Percentiles rank a stretch among this genome's conserved stretches.
Conservation (phyloP, 23 tunicate genomes). For the Styela clava region DNA sequence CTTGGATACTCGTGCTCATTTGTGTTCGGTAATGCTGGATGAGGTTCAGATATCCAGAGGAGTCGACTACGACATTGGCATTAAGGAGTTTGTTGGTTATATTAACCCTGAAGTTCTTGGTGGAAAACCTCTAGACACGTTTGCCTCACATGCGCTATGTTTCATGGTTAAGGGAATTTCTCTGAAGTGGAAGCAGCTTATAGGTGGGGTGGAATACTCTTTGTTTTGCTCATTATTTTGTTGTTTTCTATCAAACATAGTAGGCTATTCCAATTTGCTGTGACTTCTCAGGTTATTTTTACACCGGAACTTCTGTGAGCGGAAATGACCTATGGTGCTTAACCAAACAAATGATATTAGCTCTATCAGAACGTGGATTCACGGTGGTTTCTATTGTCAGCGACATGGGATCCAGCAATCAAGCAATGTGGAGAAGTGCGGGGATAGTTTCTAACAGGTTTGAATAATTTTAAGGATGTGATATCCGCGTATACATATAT, state of each 20-base stretch:
- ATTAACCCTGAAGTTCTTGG: not conserved
- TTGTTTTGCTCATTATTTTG: too few species aligned
- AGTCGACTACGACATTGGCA: not conserved
- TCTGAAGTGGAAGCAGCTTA: not conserved
- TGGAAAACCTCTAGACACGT: not conserved
- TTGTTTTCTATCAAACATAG: too few species aligned
- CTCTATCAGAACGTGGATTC: not conserved
- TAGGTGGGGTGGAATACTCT: not conserved
- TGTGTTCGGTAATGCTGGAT: slow-evolving; percentile 8
- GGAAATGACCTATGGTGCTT: not conserved
- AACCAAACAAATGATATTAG: not conserved
- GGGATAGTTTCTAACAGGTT: not conserved
- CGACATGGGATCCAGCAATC: not conserved
- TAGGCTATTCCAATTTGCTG: too few species aligned
- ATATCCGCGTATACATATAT: too few species aligned
- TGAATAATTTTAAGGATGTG: not conserved
- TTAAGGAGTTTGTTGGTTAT: not conserved
- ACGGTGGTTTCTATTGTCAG: not conserved
- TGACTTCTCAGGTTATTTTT: not conserved
- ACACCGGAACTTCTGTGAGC: not conserved
- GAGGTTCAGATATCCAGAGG: slow-evolving; percentile 9
- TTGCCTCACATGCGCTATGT: not conserved
- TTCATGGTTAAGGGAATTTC: not conserved
- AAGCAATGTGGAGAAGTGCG: not conserved
- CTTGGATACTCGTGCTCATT: not conserved